Conservation (phyloP, 2,797 vertebrate genomes). For the Sebastes trivittatus region DNA sequence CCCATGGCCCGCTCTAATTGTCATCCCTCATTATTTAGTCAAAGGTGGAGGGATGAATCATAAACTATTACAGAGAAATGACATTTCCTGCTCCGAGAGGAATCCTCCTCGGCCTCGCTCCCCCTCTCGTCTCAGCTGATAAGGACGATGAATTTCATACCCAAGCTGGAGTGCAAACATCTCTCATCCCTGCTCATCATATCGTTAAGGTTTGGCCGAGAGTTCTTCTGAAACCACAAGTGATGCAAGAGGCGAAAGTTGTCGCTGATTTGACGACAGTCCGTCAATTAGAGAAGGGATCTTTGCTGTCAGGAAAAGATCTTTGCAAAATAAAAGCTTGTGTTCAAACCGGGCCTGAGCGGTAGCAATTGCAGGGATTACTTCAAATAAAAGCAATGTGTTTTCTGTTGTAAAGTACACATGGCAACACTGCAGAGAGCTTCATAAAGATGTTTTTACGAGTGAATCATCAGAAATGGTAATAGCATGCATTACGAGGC, state of each 20-base stretch:
- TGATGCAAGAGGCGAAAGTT: constrained; percentile 38
- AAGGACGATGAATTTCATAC: constrained; percentile 70
- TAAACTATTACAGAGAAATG: constrained; percentile 78
- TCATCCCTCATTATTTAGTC: constrained; percentile 85
- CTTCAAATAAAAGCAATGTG: constrained; percentile 64
- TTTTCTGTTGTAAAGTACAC: constrained; percentile 25
- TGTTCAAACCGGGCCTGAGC: constrained; percentile 26
- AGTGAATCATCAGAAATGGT: constrained; percentile 18
- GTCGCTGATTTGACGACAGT: constrained; percentile 54
- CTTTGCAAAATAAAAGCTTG: constrained; percentile 29
- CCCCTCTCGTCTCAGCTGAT: constrained; percentile 69
- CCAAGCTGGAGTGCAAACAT: constrained; percentile 54
- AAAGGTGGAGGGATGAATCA: constrained; percentile 83
- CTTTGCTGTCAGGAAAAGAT: constrained; percentile 47
- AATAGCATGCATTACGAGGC: background rate
- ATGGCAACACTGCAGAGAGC: constrained; percentile 9
- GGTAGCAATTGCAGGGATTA: constrained; percentile 50
- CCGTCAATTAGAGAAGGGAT: constrained; percentile 61
- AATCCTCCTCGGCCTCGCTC: constrained; percentile 68
- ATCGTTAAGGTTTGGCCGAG: constrained; percentile 37
- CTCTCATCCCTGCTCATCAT: constrained; percentile 40
- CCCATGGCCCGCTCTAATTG: constrained; percentile 81
- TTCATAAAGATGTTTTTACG: background rate
- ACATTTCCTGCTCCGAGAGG: constrained; percentile 70
- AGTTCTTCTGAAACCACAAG: constrained; percentile 47